Evolutionary conservation across 1,140 invertebrate species (phyloP), one percentile per base, ranked within the genome.

Genomic region (Oscheius sp.): DNA sequence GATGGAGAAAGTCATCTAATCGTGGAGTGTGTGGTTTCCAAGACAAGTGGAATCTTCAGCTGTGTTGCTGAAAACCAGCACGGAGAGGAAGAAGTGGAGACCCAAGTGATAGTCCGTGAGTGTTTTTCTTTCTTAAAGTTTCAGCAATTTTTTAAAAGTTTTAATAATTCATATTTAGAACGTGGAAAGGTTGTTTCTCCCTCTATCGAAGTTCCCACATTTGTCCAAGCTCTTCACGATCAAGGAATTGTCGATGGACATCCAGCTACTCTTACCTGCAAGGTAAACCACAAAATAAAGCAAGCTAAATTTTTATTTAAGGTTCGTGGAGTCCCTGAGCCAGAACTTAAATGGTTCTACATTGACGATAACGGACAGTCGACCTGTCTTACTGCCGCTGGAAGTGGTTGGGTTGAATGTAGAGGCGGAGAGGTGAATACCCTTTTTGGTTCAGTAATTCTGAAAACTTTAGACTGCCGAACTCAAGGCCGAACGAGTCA

Each of bases 331-430:
- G 38, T 42, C 32, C 78, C 78, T 20, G 78, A 79, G 23, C 77
- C 78, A 26, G 59, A 68, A 7, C 68, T 79, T 15, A 38, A 65
- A 63, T 79, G 78, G 78, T 66, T 70, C 32, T 79, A 76, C 34
- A 64, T 78, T 52, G 68, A 75, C 52, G 78, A 78, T 36, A 35
- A 45, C 29, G 68, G 68, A 61, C 35, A 68, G 18, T 36, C 45
- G 3, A 68, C 46, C n/a, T 58, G 58, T 32, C 58, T 78, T 28
- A 67, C 45, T 20, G 52, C 45, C 18, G 64, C 62, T 38, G 68
- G 65, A 64, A 68, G 36, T 36, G 65, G 64, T 15, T 81, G 79
- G 79, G 69, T 68, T n/a, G 79, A 80, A 70, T 79, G 73, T 38
- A 32, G 79, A 23, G 36, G 58, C 29, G 74, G 68, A 42, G 67